Evolutionary conservation across 2,113 vertebrate species (phyloP), one percentile per base, ranked within the genome.

Genomic region (Ardeotis arabs): DNA sequence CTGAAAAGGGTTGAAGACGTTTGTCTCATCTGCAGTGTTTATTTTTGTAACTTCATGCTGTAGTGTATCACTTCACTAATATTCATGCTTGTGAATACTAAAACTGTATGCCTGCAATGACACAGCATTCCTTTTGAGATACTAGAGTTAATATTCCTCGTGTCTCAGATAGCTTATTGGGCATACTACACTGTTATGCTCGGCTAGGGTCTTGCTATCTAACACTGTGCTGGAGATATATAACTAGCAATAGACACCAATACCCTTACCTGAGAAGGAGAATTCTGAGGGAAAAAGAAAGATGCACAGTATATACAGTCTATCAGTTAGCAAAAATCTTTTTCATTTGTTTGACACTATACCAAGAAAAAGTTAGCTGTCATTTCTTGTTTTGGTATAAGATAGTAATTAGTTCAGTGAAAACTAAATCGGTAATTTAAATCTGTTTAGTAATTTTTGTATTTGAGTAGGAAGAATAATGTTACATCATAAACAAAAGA

Each of bases 371-470:
- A 94, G 68, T 50, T n/a, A 82, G 21, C 20, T 90, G 74, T 76
- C 89, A 93, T 12, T 72, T 94, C 37, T 66, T 90, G n/a, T 56
- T 72, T 89, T 45, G 87, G 39, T 90, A 90, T n/a, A 33, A 66
- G 9, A 45, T 59, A 95, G 70, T 84, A 89, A n/a, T 80, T 81
- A 75, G 83, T 87, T 95, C 76, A 84, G 79, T 35, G 68, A 12
- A 64, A 97, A 93, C 24, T 66, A 84, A 84, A 96, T 59, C 83
- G 76, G 49, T 90, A 92, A 90, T 83, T 93, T 82, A 76, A 94
- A 93, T 90, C 77, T 91, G 64, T 90, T 95, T 81, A 76, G 53
- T 85, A 93, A 91, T 86, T 92, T 92, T 84, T 84, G 72, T 24
- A 55, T 74, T 90, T 90, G 35, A 92, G 35, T 94, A 92, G 77